Percentiles rank a stretch among this genome's conserved stretches.
Conservation (phyloP, 2,113 vertebrate genomes). For the Mugil cephalus region DNA sequence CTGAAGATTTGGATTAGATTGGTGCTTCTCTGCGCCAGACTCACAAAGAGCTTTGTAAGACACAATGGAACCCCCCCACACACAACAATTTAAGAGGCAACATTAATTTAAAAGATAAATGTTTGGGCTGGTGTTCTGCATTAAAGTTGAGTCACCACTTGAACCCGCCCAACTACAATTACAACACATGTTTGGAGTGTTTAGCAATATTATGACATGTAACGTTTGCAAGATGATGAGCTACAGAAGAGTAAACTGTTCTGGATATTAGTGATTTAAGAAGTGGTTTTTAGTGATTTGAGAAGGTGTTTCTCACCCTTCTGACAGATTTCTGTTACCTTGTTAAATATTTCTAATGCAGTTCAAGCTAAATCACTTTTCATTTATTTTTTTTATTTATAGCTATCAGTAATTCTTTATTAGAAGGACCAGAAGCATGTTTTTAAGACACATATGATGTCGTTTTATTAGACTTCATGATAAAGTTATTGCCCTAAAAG, state of each 20-base stretch:
- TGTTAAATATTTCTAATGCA: no score
- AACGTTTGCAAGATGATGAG: neutral
- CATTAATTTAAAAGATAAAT: slow-evolving; percentile 54
- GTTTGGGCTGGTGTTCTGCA: slow-evolving; percentile 37
- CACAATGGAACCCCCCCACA: slow-evolving; percentile 42
- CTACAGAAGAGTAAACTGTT: slow-evolving; percentile 5
- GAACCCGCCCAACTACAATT: slow-evolving; percentile 9
- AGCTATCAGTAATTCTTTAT: slow-evolving; percentile 8
- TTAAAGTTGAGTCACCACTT: slow-evolving; percentile 22
- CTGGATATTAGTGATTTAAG: slow-evolving; percentile 8
- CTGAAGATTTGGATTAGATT: slow-evolving; percentile 70
- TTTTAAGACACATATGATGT: neutral
- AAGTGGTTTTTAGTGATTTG: slow-evolving; percentile 12
- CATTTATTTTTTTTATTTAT: slow-evolving; percentile 2
- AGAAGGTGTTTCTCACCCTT: neutral
- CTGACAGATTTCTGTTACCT: no score
- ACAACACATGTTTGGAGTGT: neutral
- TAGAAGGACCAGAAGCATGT: neutral
- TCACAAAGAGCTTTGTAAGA: slow-evolving; percentile 55
- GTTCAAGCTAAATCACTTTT: neutral
- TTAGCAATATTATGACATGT: slow-evolving; percentile 12
- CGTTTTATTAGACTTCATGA: neutral
- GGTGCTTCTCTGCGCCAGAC: slow-evolving; percentile 43
- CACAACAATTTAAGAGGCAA: slow-evolving; percentile 9
- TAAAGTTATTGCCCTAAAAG: neutral